Base-by-base conservation (phyloP, 2,113 vertebrate genomes). In the Ploceus nigricollis region DNA sequence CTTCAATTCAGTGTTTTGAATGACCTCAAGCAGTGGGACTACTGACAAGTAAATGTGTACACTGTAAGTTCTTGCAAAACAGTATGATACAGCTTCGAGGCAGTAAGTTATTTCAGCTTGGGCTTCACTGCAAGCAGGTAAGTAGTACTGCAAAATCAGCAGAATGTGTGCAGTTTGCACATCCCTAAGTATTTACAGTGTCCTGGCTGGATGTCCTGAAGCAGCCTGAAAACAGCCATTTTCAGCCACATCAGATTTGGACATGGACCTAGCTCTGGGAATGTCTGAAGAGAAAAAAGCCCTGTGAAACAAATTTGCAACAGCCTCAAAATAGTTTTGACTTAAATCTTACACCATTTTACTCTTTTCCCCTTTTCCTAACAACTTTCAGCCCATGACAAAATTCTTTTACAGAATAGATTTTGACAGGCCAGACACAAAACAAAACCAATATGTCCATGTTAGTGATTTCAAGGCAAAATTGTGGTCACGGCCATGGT, bases 31-130 rank as follows among this genome's bases (percentile, higher is more conserved):
- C 11, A 3, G 10, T 44, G 24, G 47, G 39, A 68, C 35, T 64
- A 78, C 71, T 70, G 27, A 86, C 19, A 80, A 58, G 11, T 47
- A 50, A 72, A 48, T 61, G 28, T 77, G 33, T 40, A 57, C 24
- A 53, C 31, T 45, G 20, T 15, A 88, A 68, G 45, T 19, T 72
- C 48, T 82, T 85, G 82, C 88, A 85, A 92, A 96, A 95, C 25
- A 24, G 53, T n/a, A 64, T 3, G 1, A 64, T 48, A 51, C 9
- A 56, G 66, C 37, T 80, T 68, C 90, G 66, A 88, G 57, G 51
- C 37, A 82, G 37, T 53, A 58, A 84, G n/a, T 54, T 93, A 78
- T 33, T 96, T 81, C 50, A 87, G 24, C 31, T 13, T 48, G 53
- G 57, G 28, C 63, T 86, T 77, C 71, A 15, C 25, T 82, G 58